phyloP scores from a whole-genome alignment of 2,113 vertebrate species.

The Saimiri boliviensis region DNA sequence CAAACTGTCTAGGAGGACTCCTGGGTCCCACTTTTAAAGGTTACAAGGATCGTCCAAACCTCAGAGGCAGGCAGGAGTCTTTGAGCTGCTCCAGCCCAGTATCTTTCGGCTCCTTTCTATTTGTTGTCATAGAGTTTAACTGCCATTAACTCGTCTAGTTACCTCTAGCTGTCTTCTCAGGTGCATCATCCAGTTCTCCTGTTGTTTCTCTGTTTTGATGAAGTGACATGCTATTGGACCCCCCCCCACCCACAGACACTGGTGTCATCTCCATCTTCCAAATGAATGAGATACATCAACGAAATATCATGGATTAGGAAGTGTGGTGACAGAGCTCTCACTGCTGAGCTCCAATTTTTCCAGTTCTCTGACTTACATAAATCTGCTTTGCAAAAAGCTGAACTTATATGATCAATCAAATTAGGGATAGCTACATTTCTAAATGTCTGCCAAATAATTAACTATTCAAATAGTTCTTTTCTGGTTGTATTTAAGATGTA shows the following conservation, averaged over 20 bases:
- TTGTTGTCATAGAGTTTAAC: background rate
- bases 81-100: background rate
- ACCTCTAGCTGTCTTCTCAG: background rate
- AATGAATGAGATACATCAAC: background rate
- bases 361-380: background rate
- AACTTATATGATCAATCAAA: background rate
- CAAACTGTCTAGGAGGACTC: background rate
- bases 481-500: background rate
- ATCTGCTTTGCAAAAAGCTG: conserved; percentile 8
- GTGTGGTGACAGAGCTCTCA: background rate
- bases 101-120: background rate
- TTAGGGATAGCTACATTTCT: background rate
- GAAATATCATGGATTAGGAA: background rate
- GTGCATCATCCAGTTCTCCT: background rate
- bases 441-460: background rate
- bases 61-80: background rate
- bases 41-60: background rate
- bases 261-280: background rate
- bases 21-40: background rate
- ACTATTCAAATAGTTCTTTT: conserved; percentile 4
- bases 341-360: background rate
- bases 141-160: background rate
- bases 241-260: background rate
- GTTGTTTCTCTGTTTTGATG: background rate
- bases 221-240: background rate